phyloP scores from a whole-genome alignment of 1,140 invertebrate genomes.

The Neotoxoptera formosana region DNA sequence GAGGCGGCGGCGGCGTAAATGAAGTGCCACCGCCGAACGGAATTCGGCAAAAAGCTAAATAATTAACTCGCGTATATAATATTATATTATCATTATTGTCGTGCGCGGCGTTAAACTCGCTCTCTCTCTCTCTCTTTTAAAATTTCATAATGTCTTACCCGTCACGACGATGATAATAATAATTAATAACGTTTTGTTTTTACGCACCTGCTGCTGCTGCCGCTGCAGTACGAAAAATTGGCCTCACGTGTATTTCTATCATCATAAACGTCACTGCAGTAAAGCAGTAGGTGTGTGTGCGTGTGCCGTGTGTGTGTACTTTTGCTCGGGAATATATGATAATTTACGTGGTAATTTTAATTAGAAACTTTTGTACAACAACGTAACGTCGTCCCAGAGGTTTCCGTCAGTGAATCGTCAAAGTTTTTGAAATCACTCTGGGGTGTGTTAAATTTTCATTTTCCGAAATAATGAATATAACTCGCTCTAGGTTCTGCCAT shows the following conservation, averaged over 20 bases:
- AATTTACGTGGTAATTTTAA: slow-evolving; percentile 48
- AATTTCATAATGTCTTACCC: neutral
- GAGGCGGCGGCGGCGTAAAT: neutral
- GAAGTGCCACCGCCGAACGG: neutral
- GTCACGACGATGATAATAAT: neutral
- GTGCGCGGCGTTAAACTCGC: neutral
- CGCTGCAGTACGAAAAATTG: neutral
- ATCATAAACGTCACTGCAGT: neutral
- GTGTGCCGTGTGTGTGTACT: neutral
- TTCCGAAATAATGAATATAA: slow-evolving; percentile 11
- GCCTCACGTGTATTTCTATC: neutral
- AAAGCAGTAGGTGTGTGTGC: too few species aligned
- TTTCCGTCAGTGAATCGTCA: slow-evolving; percentile 37
- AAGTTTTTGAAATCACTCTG: slow-evolving; percentile 47
- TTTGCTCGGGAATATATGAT: neutral
- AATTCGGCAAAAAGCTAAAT: slow-evolving; percentile 28
- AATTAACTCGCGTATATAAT: neutral
- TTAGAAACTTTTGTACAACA: slow-evolving; percentile 42
- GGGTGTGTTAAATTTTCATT: slow-evolving; percentile 50
- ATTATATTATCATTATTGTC: too few species aligned
- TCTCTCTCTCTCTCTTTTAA: neutral
- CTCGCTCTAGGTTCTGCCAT: neutral
- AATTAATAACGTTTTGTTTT: neutral
- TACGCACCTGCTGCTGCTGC: neutral
- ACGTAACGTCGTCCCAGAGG: slow-evolving; percentile 30